Evolutionary conservation across 2,113 vertebrate species (phyloP).

Genomic region (Merops nubicus): DNA sequence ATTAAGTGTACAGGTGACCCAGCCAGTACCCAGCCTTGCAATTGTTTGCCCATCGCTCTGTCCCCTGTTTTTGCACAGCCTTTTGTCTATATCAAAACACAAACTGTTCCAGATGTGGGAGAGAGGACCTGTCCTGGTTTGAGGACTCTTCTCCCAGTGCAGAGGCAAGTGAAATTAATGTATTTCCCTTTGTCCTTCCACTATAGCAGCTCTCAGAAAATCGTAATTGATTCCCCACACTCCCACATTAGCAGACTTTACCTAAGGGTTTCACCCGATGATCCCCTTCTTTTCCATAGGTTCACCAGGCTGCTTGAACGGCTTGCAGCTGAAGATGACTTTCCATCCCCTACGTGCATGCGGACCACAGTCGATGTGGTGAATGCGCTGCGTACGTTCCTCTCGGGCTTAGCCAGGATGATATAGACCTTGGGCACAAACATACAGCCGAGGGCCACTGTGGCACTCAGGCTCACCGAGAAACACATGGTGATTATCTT

Average conservation of each 20-base stretch:
- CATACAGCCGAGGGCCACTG: slow-evolving; percentile 96
- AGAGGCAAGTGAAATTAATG: not conserved
- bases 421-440: slow-evolving; percentile 99
- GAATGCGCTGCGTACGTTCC: slow-evolving; percentile 98
- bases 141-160: not conserved
- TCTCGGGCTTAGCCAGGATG: slow-evolving; percentile 96
- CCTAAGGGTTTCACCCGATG: slow-evolving; percentile 96
- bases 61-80: not conserved
- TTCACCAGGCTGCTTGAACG: slow-evolving; percentile 95
- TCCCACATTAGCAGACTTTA: slow-evolving; percentile 61
- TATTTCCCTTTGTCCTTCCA: not conserved
- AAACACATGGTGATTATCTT: slow-evolving; percentile 99
- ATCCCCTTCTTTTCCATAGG: slow-evolving; percentile 94
- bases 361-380: slow-evolving; percentile 96
- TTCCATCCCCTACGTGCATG: slow-evolving; percentile 97
- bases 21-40: not conserved
- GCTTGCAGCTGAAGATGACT: slow-evolving; percentile 92
- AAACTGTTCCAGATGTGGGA: not conserved
- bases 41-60: not conserved
- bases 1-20: not conserved
- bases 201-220: not conserved
- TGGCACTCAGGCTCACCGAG: slow-evolving; percentile 96
- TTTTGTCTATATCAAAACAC: not conserved
- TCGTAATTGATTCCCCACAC: not conserved
- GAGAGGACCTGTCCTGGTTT: too few relatives aligned